Evolutionary conservation across 1,140 invertebrate species (phyloP), one percentile per base, ranked within the genome.

Genomic region (Lepidurus apus): DNA sequence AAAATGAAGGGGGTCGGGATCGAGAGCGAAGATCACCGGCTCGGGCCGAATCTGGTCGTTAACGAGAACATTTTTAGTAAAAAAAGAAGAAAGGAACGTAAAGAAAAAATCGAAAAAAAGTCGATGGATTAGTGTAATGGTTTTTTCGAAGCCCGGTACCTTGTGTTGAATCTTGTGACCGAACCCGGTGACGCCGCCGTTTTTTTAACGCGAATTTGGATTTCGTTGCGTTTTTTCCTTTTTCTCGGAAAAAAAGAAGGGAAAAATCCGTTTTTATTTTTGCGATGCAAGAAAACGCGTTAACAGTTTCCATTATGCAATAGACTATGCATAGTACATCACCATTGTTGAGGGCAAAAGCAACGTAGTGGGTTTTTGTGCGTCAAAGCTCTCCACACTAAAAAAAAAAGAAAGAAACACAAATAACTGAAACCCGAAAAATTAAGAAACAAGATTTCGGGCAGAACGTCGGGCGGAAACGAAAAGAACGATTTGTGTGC

Each of bases 1-100:
- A 65, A 8, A 65, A 65, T 17, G 53, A 65, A 65, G 53, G 53
- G 0, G 76, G 43, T 8, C 76, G 76, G 42, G 65, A 77, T 47
- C 76, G 76, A 44, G 43, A 43, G 42, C 76, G 11, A 77, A 77
- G 11, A 24, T 65, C 53, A 17, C 53, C 53, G 17, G 53, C 53
- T 65, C 8, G 53, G 21, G 53, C 53, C 21, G 53, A 65, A 21
- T 65, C 53, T 21, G 53, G 53, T 65, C 53, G 53, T 65, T 65
- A 65, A 65, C 6, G 53, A 21, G n/a, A n/a, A n/a, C 13, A 65
- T 7, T n/a, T 17, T 21, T 7, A 34, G 34, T 34, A 34, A 34
- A 34, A 34, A 34, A 2, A 3, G 34, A 2, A 34, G 3, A 34
- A 34, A 34, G 34, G 0, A 34, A 34, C 34, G 34, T 2, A 34